Evolutionary conservation across 2,113 vertebrate genomes (phyloP).

Genomic region (Tyto alba): DNA sequence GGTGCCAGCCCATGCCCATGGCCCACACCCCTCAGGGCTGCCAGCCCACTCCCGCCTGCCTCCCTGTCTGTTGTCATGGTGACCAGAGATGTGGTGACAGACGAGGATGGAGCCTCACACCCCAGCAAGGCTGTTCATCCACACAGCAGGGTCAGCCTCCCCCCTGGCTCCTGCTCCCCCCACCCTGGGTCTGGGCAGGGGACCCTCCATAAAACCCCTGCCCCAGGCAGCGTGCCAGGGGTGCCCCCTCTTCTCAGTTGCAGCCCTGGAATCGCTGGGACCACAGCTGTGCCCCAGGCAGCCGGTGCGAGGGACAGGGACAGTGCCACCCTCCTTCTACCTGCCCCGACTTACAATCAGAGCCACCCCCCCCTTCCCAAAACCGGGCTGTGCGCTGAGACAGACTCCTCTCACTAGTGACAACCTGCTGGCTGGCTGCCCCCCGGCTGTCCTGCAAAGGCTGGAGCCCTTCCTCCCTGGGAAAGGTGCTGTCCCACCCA

Average conservation of each 20-base stretch:
- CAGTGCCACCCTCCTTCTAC: background rate
- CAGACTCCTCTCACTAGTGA: background rate
- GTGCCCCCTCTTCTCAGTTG: background rate
- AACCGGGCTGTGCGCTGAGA: background rate
- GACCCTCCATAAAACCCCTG: background rate
- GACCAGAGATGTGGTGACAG: conserved; percentile 24
- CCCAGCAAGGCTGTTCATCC: background rate
- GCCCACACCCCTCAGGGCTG: background rate
- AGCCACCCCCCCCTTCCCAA: background rate
- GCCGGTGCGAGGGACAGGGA: background rate
- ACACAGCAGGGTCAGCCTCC: background rate
- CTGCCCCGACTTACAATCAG: accelerated
- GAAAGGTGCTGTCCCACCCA: background rate
- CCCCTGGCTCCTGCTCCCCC: background rate
- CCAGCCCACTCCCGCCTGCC: background rate
- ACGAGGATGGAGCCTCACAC: background rate
- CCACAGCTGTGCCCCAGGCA: background rate
- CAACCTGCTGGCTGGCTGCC: background rate
- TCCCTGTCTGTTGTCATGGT: conserved; percentile 37
- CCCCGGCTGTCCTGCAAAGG: no score
- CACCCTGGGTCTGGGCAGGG: background rate
- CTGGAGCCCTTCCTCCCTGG: background rate
- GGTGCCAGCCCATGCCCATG: background rate
- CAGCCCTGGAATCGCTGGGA: background rate
- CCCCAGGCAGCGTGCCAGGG: background rate